Evolutionary conservation across 2,888 invertebrate species (phyloP).

Genomic region (Drosophila neonasuta): DNA sequence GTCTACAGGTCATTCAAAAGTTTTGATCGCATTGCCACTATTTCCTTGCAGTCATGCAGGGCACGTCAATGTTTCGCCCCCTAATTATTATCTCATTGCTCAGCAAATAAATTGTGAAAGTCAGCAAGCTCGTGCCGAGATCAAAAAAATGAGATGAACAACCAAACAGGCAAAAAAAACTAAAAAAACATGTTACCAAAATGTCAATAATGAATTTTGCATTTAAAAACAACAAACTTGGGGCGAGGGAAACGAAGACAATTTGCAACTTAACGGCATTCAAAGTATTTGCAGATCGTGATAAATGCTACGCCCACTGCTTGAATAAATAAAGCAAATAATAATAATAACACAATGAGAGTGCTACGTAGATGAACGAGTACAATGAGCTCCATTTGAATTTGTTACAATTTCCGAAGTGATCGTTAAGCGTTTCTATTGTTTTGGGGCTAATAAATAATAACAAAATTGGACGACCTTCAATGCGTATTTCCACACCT

Average conservation of each 20-base stretch:
- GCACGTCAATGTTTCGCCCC: constrained; percentile 4
- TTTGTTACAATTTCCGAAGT: constrained; percentile 56
- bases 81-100: constrained; percentile 50
- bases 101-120: constrained; percentile 64
- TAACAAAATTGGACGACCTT: constrained; percentile 28
- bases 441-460: constrained; percentile 45
- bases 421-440: constrained; percentile 37
- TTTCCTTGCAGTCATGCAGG: constrained; percentile 14
- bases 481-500: constrained; percentile 36
- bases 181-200: constrained; percentile 16
- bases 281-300: constrained; percentile 67
- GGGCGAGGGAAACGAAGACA: constrained; percentile 21
- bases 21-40: constrained; percentile 10
- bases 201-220: constrained; percentile 44
- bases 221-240: constrained; percentile 5
- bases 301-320: constrained; percentile 69
- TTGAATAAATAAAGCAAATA: constrained; percentile 46
- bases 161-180: background rate
- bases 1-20: constrained; percentile 11
- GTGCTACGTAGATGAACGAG: background rate
- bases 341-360: constrained; percentile 40
- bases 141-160: constrained; percentile 10
- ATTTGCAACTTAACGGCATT: constrained; percentile 58
- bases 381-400: constrained; percentile 21
- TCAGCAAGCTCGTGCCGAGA: constrained; percentile 52